Percentiles rank a stretch among this genome's conserved stretches.
phyloP scores from a whole-genome alignment of 2,888 invertebrate genomes.

The Anodontia alba region DNA sequence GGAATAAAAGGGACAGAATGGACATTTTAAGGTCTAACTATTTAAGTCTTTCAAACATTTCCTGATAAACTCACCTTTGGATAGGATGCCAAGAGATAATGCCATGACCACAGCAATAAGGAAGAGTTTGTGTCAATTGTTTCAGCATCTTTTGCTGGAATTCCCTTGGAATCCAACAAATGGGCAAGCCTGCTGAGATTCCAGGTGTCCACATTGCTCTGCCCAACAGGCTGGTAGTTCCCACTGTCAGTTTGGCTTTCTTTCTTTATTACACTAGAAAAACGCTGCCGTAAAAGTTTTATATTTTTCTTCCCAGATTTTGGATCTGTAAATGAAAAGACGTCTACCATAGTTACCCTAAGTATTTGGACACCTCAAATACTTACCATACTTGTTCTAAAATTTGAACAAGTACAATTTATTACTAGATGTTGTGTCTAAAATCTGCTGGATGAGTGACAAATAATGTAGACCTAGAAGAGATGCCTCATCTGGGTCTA shows the following conservation, averaged over 20 bases:
- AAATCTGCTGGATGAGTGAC: too few relatives aligned
- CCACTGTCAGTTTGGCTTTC: background rate
- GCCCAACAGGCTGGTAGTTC: background rate
- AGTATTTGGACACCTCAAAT: too few relatives aligned
- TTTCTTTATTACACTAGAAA: background rate
- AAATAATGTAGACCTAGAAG: too few relatives aligned
- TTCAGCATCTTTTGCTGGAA: slow-evolving; percentile 12
- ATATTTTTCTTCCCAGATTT: background rate
- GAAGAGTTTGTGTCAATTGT: slow-evolving; percentile 8
- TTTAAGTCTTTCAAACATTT: too few relatives aligned
- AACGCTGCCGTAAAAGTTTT: background rate
- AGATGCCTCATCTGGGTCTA: too few relatives aligned
- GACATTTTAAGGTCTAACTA: too few relatives aligned
- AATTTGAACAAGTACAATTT: too few relatives aligned
- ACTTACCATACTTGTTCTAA: too few relatives aligned
- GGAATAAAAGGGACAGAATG: too few relatives aligned
- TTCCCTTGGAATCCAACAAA: slow-evolving; percentile 48
- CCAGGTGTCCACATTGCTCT: background rate
- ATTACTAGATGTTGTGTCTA: too few relatives aligned
- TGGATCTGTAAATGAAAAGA: background rate
- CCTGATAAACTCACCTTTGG: background rate
- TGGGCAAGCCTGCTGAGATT: slow-evolving; percentile 39
- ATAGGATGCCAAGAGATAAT: slow-evolving; percentile 13
- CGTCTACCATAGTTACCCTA: too few relatives aligned
- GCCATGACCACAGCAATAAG: slow-evolving; percentile 35